Evolutionary conservation across 2,888 invertebrate species (phyloP), one percentile per base, ranked within the genome.

Genomic region (Agriotes lineatus): DNA sequence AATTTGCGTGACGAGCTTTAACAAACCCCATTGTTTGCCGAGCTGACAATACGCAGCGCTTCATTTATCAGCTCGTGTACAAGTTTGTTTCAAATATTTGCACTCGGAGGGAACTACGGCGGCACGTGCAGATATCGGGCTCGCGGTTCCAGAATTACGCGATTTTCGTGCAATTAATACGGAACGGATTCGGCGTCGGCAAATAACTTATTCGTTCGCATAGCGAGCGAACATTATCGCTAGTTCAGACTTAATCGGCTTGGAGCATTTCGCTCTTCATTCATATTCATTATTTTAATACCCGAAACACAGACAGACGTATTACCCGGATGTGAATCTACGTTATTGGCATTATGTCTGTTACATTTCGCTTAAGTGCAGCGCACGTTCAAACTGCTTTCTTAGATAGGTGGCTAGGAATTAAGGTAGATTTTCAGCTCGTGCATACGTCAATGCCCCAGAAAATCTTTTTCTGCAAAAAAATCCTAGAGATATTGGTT

Each of bases 211-310:
- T 10, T 48, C 48, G 22, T 48, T 48, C 48, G 22, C 22, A 48
- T 10, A 48, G 22, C 48, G 48, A 48, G 22, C 48, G 48, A 18
- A 48, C 48, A 48, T 48, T 48, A 48, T 48, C 48, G 48, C 22
- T 48, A 48, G 48, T 48, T 48, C 2, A 10, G 48, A 48, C 48
- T 48, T 48, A 48, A 48, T 48, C 48, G 48, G 48, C 48, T 48
- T 25, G 22, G 22, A 48, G 48, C 48, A 48, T 48, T 48, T 48
- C 48, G 20, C 48, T 48, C 48, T 48, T 48, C 48, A 48, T 48
- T 48, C 48, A 48, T 48, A 48, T 48, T 48, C 48, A 48, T 48
- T 48, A 48, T 48, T 48, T 48, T 48, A 48, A 48, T 48, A 22
- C 48, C 48, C 48, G 14, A 48, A 48, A 48, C 48, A 48, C 48